Percentiles rank a stretch among this genome's conserved stretches.
These are phyloP conservation scores for Acanthurus leucopareius DNA, from an alignment of 2,797 vertebrate species.

Conservation along the genomic window DNA sequence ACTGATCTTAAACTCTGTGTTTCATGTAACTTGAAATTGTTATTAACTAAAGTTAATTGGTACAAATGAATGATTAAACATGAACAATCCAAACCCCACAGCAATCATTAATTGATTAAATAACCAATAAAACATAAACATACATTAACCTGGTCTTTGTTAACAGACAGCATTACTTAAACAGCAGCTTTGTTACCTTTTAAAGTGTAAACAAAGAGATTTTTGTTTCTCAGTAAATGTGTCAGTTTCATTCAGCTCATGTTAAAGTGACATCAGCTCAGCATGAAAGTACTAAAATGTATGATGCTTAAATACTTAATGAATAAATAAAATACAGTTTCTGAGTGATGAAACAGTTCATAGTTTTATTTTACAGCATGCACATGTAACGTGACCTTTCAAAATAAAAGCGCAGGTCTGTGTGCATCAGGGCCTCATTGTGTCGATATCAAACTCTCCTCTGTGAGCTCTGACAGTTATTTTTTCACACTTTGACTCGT, in stretches of 20 bases:
- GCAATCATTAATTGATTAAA: no score
- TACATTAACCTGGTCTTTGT: no score
- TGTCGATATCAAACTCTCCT: conserved; percentile 19
- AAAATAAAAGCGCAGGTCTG: conserved; percentile 2
- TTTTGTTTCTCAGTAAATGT: no score
- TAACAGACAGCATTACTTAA: no score
- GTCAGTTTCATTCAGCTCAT: not conserved
- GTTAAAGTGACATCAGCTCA: not conserved
- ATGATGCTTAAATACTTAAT: not conserved
- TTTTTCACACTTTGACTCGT: conserved; percentile 36
- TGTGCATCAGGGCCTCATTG: not conserved
- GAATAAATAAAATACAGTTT: not conserved
- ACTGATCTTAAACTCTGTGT: no score
- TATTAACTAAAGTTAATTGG: no score
- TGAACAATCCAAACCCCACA: no score
- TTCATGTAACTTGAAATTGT: no score
- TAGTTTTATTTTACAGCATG: not conserved
- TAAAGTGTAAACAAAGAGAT: no score
- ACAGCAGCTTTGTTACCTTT: no score
- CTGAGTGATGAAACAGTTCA: not conserved
- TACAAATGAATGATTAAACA: no score
- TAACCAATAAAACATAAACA: no score
- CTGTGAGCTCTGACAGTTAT: conserved; percentile 53
- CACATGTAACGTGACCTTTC: not conserved
- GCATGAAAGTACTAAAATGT: not conserved